Evolutionary conservation across 2,888 invertebrate species (phyloP).

Genomic region (Fragum whitleyi): DNA sequence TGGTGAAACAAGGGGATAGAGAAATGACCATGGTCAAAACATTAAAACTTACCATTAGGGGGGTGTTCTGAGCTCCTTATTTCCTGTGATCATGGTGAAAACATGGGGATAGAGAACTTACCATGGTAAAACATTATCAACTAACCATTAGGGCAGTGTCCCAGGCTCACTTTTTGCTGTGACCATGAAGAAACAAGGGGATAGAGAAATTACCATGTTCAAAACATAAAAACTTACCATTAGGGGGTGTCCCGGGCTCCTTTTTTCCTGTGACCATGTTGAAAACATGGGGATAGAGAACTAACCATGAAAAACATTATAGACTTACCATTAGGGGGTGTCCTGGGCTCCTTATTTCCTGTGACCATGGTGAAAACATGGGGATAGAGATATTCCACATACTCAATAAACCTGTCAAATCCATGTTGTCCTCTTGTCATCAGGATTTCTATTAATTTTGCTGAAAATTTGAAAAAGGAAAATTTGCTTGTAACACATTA

Average conservation of each 20-base stretch:
- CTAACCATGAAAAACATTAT: too few species aligned
- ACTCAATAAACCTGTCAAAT: slow-evolving; percentile 59
- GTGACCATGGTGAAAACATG: slow-evolving; percentile 66
- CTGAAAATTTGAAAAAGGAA: slow-evolving; percentile 43
- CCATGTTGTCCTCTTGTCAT: slow-evolving; percentile 61
- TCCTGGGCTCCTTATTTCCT: slow-evolving; percentile 53
- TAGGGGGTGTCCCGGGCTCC: too few species aligned
- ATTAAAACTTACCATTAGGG: too few species aligned
- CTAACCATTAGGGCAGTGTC: too few species aligned
- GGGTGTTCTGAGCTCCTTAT: slow-evolving; percentile 58
- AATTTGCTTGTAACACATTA: too few species aligned
- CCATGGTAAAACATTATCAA: too few species aligned
- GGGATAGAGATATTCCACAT: slow-evolving; percentile 64
- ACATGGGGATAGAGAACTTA: slow-evolving; percentile 61
- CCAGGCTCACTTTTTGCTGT: too few species aligned
- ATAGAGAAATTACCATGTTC: too few species aligned
- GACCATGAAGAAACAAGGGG: too few species aligned
- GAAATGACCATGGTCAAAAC: slow-evolving; percentile 4
- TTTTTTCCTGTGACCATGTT: slow-evolving; percentile 55
- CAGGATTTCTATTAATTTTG: slow-evolving; percentile 55
- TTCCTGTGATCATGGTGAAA: slow-evolving; percentile 60
- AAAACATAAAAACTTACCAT: too few species aligned
- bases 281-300: slow-evolving; percentile 63
- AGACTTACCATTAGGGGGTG: too few species aligned
- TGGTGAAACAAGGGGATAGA: slow-evolving; percentile 64